Percentiles rank a stretch among this genome's conserved stretches.
Evolutionary conservation across 1,140 invertebrate species (phyloP).

Genomic region (Drosophila ironensis): DNA sequence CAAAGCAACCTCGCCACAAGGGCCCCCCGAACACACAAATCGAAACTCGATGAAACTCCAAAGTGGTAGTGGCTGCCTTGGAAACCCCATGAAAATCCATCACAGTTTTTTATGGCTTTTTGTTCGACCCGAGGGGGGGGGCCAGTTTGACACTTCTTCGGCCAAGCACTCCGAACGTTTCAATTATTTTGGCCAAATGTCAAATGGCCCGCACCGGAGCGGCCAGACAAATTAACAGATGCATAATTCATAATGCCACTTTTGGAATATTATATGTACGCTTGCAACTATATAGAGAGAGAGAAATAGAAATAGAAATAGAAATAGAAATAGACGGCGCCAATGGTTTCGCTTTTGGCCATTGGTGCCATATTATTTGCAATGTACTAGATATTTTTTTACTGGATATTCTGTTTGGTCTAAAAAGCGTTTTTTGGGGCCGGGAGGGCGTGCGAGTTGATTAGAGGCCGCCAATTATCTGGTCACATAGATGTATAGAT

Average conservation of each 20-base stretch:
- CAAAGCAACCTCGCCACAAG: neutral
- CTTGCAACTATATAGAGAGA: no score
- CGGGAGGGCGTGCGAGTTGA: constrained; percentile 16
- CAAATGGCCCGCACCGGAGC: constrained; percentile 8
- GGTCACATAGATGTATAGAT: neutral
- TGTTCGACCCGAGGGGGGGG: neutral
- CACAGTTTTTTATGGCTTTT: neutral
- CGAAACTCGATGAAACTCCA: neutral
- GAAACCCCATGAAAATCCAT: constrained; percentile 2
- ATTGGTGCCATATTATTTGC: constrained; percentile 44
- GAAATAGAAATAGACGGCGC: no score
- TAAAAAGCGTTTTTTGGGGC: constrained; percentile 37
- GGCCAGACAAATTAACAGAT: constrained; percentile 44
- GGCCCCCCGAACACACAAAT: neutral
- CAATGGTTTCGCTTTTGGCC: constrained; percentile 40
- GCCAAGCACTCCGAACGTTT: constrained; percentile 21
- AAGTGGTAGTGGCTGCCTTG: constrained; percentile 4
- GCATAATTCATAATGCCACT: constrained; percentile 48
- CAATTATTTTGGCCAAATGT: constrained; percentile 35
- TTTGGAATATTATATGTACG: constrained; percentile 10
- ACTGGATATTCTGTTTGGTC: neutral
- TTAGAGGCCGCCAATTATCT: constrained; percentile 44
- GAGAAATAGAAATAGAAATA: no score
- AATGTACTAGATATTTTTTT: constrained; percentile 8
- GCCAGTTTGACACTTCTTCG: constrained; percentile 36